A percentile compares a stretch with the other conserved stretches of the same genome.
Evolutionary conservation across 1,140 invertebrate species (phyloP).

Genomic region (Calliphora vicina): DNA sequence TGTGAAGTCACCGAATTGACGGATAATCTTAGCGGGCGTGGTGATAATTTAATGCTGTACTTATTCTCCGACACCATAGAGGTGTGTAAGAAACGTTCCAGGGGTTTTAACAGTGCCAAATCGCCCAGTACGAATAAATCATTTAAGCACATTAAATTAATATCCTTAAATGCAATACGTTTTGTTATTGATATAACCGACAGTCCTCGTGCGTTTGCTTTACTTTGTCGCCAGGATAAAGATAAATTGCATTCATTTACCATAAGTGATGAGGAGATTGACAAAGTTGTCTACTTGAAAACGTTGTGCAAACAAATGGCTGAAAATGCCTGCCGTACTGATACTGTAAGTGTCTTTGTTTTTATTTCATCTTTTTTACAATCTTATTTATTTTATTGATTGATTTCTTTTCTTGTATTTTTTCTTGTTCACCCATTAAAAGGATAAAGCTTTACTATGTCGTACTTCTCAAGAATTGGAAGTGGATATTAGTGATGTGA

Average conservation of each 20-base stretch:
- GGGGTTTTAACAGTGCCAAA: constrained; percentile 74
- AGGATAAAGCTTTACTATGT: constrained; percentile 66
- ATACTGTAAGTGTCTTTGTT: constrained; percentile 71
- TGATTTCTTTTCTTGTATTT: background rate
- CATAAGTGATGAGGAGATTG: constrained; percentile 79
- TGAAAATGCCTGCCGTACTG: constrained; percentile 83
- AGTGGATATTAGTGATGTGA: constrained; percentile 84
- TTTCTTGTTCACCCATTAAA: constrained; percentile 28
- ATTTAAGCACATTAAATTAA: constrained; percentile 90
- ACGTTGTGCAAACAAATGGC: constrained; percentile 87
- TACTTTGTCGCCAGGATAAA: constrained; percentile 83
- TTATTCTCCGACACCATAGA: constrained; percentile 94
- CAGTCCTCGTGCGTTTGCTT: constrained; percentile 87
- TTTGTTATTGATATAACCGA: constrained; percentile 86
- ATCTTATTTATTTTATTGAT: background rate
- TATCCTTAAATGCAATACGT: constrained; percentile 87
- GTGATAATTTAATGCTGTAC: constrained; percentile 87
- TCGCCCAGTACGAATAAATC: constrained; percentile 77
- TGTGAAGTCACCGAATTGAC: constrained; percentile 90
- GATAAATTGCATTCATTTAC: constrained; percentile 89
- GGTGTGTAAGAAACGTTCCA: constrained; percentile 87
- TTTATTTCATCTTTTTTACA: background rate
- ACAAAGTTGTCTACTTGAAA: constrained; percentile 82
- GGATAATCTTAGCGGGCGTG: constrained; percentile 84
- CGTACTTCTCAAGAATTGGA: constrained; percentile 80